These are phyloP conservation scores for Xylocampa areola DNA, from an alignment of 2,888 invertebrate genomes.

Conservation along the genomic window DNA sequence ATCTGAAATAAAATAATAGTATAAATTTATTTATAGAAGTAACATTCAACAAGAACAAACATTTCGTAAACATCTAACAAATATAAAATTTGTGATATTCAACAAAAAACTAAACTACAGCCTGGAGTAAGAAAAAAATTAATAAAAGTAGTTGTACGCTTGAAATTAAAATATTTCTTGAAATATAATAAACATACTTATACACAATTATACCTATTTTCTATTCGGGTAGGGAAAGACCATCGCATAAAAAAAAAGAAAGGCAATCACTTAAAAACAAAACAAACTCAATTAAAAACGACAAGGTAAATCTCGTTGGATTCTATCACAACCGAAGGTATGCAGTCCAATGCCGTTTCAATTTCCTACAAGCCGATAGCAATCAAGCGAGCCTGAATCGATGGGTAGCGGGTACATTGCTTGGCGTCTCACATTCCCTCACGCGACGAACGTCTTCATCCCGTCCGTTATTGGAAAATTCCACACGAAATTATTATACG, in stretches of 20 bases:
- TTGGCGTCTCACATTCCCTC: slow-evolving; percentile 62
- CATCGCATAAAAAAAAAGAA: neutral
- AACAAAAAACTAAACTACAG: no score
- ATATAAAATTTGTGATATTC: no score
- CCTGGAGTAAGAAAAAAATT: no score
- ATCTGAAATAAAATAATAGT: no score
- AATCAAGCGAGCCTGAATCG: slow-evolving; percentile 42
- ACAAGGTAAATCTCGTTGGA: slow-evolving; percentile 24
- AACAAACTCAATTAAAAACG: slow-evolving; percentile 17
- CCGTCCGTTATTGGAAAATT: slow-evolving; percentile 75
- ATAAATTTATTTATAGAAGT: no score
- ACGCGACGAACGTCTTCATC: slow-evolving; percentile 67
- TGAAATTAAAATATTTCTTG: no score
- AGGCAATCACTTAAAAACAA: neutral
- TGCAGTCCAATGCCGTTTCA: slow-evolving; percentile 38
- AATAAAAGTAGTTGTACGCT: no score
- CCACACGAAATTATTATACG: slow-evolving; percentile 66
- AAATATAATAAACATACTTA: no score
- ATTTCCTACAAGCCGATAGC: slow-evolving; percentile 50
- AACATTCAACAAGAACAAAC: no score
- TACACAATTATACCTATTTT: no score
- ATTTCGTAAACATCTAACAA: no score
- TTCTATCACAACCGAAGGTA: slow-evolving; percentile 29
- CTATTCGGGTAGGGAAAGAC: no score
- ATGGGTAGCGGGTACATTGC: slow-evolving; percentile 47